Conservation (phyloP, 2,113 vertebrate genomes). For the Octodon degus region DNA sequence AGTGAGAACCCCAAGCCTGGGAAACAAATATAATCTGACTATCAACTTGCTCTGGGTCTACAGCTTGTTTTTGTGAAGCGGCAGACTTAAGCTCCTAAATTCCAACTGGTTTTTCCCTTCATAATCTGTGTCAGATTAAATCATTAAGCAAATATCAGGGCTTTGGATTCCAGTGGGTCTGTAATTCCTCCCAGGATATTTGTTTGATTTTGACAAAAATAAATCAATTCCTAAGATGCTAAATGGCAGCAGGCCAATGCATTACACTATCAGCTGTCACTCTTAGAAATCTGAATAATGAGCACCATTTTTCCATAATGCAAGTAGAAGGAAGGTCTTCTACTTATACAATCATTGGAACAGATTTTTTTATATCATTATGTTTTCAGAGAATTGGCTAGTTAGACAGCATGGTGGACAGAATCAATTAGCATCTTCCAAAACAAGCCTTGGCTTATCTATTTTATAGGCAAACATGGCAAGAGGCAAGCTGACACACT, state of each 20-base stretch:
- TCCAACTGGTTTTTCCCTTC: background rate
- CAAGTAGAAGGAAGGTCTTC: conserved; percentile 16
- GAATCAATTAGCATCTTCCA: conserved; percentile 76
- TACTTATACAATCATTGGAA: conserved; percentile 63
- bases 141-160: background rate
- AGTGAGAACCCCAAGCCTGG: background rate
- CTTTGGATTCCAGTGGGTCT: conserved; percentile 8
- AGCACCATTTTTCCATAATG: conserved; percentile 1
- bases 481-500: conserved; percentile 69
- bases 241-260: background rate
- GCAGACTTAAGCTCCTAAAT: background rate
- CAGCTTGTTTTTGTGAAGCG: background rate
- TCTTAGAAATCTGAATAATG: background rate
- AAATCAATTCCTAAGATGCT: conserved; percentile 24
- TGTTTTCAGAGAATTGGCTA: conserved; percentile 67
- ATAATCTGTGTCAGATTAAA: background rate
- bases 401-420: conserved; percentile 71
- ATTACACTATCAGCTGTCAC: background rate
- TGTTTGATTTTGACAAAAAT: background rate
- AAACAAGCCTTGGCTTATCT: conserved; percentile 74
- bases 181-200: background rate
- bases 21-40: background rate
- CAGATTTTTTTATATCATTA: conserved; percentile 44
- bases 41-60: background rate
- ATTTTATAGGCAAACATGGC: conserved; percentile 71